phyloP scores from a whole-genome alignment of 2,113 vertebrate species.

The Lamprotornis superbus region DNA sequence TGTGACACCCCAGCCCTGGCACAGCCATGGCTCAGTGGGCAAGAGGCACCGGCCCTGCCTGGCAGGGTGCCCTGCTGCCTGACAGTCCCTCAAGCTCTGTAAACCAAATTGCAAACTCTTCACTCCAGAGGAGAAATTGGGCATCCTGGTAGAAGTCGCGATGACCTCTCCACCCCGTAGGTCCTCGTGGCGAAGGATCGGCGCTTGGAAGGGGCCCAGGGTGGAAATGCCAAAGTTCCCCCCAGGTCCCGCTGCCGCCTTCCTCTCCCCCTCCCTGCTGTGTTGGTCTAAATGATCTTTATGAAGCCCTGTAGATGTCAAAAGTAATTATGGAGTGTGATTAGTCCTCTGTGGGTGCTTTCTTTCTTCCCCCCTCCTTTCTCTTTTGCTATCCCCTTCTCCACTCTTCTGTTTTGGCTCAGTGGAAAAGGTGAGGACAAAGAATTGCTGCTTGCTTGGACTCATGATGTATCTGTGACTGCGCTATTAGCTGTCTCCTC shows the following conservation, averaged over 20 bases:
- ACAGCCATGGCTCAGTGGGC: neutral
- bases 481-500: slow-evolving; percentile 78
- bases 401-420: slow-evolving; percentile 68
- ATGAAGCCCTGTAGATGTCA: slow-evolving; percentile 77
- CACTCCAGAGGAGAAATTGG: slow-evolving; percentile 38
- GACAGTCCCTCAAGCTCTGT: neutral
- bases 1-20: neutral
- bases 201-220: slow-evolving; percentile 61
- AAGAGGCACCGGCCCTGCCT: neutral
- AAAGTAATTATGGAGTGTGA: slow-evolving; percentile 85
- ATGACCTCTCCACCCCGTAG: slow-evolving; percentile 4
- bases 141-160: slow-evolving; percentile 28
- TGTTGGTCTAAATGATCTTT: slow-evolving; percentile 74
- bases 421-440: slow-evolving; percentile 78
- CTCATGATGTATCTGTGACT: slow-evolving; percentile 80
- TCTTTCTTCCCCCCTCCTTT: slow-evolving; percentile 61
- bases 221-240: neutral
- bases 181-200: slow-evolving; percentile 41
- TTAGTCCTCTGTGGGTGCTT: slow-evolving; percentile 82
- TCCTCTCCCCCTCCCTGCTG: slow-evolving; percentile 50
- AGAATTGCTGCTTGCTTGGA: slow-evolving; percentile 79
- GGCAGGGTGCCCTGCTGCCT: neutral
- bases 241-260: slow-evolving; percentile 11
- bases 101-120: slow-evolving; percentile 38
- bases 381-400: slow-evolving; percentile 68